Conservation (phyloP, 2,113 vertebrate species). For the Blennius ocellaris region DNA sequence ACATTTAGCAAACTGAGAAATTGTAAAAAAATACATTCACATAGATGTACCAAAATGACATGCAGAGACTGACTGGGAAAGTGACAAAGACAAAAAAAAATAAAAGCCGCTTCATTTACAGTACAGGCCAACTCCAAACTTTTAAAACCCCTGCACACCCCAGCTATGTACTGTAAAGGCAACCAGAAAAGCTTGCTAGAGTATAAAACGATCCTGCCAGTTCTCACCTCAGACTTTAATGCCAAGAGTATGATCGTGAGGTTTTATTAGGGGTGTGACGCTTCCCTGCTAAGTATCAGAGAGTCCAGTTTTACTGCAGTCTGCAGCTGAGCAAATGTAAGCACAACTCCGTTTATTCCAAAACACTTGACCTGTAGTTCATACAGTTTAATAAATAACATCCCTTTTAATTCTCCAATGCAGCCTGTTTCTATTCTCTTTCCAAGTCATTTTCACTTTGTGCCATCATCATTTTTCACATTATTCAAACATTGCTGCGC, state of each 20-base stretch:
- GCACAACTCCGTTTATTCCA: background rate
- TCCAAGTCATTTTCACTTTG: too few species aligned
- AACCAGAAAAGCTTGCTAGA: slow-evolving; percentile 41
- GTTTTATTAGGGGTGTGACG: slow-evolving; percentile 14
- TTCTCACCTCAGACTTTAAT: slow-evolving; percentile 6
- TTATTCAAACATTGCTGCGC: slow-evolving; percentile 26
- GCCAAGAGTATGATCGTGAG: slow-evolving; percentile 17
- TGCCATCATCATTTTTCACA: slow-evolving; percentile 37
- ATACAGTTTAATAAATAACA: slow-evolving; percentile 12
- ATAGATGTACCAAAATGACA: slow-evolving; percentile 63
- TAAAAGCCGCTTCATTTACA: slow-evolving; percentile 53
- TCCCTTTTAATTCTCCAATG: background rate
- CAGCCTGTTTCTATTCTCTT: background rate
- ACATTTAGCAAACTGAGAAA: slow-evolving; percentile 63
- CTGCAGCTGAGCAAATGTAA: slow-evolving; percentile 19
- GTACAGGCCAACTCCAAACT: slow-evolving; percentile 34
- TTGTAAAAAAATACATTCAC: slow-evolving; percentile 78
- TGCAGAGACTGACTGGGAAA: slow-evolving; percentile 54
- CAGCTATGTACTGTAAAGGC: slow-evolving; percentile 49
- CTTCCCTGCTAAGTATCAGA: slow-evolving; percentile 15
- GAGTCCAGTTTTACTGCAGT: slow-evolving; percentile 1
- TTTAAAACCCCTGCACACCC: slow-evolving; percentile 26
- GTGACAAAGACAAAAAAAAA: slow-evolving; percentile 39
- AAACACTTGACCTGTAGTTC: slow-evolving; percentile 3
- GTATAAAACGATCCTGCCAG: slow-evolving; percentile 24